Conservation (phyloP, 2,113 vertebrate genomes). For the Mionectes macconnelli region DNA sequence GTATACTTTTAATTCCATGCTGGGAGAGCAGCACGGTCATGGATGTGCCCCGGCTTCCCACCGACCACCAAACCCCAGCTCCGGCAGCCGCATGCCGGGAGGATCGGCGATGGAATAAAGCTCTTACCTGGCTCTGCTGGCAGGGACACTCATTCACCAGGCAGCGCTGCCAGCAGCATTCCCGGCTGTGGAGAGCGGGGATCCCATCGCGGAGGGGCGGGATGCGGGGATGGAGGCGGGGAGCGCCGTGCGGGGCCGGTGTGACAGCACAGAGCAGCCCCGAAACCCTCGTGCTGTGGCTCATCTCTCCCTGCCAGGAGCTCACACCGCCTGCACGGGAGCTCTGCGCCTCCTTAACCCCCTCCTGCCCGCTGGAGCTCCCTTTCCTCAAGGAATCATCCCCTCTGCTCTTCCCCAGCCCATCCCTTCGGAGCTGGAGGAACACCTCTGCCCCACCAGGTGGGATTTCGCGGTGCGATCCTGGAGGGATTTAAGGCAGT, state of each 20-base stretch:
- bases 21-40: not conserved
- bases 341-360: conserved; percentile 40
- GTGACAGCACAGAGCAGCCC: not conserved
- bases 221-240: not conserved
- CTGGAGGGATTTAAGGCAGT: not conserved
- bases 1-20: rapidly evolving
- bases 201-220: not conserved
- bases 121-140: conserved; percentile 66
- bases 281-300: not conserved
- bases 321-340: not conserved
- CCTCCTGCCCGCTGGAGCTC: not conserved
- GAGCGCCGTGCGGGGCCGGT: not conserved
- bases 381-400: not conserved
- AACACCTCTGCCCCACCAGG: not conserved
- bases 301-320: not conserved
- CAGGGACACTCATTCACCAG: conserved; percentile 26
- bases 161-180: not conserved
- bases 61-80: not conserved
- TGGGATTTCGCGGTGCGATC: not conserved
- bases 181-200: not conserved
- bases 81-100: no score
- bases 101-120: rapidly evolving
- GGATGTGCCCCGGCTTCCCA: not conserved
- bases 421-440: not conserved
- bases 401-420: not conserved